Percentiles rank a stretch among this genome's conserved stretches.
Evolutionary conservation across 2,888 invertebrate genomes (phyloP).

Genomic region (Itoplectis maculator): DNA sequence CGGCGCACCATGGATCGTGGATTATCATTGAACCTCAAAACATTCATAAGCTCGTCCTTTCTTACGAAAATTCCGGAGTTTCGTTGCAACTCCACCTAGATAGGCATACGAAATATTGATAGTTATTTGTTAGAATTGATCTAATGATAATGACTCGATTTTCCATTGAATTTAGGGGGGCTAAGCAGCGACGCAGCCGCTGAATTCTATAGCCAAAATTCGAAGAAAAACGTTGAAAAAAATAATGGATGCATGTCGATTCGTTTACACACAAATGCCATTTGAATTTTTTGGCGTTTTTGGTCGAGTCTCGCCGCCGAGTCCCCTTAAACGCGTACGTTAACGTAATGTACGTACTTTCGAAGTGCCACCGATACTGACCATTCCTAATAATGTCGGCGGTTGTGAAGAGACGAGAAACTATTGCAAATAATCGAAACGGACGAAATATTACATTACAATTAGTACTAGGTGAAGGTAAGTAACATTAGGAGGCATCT

Average conservation of each 20-base stretch:
- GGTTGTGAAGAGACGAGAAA: background rate
- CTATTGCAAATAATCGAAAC: too few relatives aligned
- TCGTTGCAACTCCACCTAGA: background rate
- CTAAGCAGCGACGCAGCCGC: too few relatives aligned
- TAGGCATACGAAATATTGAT: background rate
- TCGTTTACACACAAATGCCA: too few relatives aligned
- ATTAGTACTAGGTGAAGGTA: too few relatives aligned
- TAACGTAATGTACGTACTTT: too few relatives aligned
- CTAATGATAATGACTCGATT: background rate
- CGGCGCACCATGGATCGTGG: background rate
- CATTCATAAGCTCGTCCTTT: background rate
- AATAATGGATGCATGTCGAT: too few relatives aligned
- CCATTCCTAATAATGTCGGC: background rate
- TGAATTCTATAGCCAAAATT: too few relatives aligned
- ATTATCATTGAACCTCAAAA: background rate
- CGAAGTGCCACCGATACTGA: constrained; percentile 5
- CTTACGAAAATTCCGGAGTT: constrained; percentile 1
- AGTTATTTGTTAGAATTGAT: background rate
- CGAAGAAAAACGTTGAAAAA: too few relatives aligned
- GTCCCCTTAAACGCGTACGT: too few relatives aligned
- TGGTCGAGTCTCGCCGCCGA: too few relatives aligned
- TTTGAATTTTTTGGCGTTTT: too few relatives aligned
- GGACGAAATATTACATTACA: background rate
- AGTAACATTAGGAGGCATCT: too few relatives aligned
- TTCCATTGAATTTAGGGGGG: background rate